Evolutionary conservation across 92 coral and sea anemone genomes (phyloP).

Genomic region (Epizoanthus fatuus): DNA sequence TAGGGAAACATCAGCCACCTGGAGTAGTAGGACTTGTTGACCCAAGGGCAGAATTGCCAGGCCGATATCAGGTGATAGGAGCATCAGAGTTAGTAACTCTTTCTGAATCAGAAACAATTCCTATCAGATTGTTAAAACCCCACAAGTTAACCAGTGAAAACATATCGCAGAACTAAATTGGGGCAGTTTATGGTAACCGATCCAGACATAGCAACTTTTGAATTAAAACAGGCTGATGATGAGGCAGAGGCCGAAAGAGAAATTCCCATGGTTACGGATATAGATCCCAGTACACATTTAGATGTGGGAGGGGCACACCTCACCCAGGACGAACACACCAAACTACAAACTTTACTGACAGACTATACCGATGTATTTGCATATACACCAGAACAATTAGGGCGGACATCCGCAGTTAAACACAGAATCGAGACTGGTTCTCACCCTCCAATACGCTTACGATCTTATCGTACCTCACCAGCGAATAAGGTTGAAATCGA

Average conservation of each 20-base stretch:
- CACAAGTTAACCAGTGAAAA: slow-evolving; percentile 53
- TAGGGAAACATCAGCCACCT: background rate
- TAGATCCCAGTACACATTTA: too few relatives aligned
- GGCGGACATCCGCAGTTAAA: too few relatives aligned
- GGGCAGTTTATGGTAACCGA: slow-evolving; percentile 33
- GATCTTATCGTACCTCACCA: too few relatives aligned
- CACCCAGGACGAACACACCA: too few relatives aligned
- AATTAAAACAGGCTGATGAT: slow-evolving; percentile 62
- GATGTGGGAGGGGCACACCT: too few relatives aligned
- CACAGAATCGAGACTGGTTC: too few relatives aligned
- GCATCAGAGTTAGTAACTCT: slow-evolving; percentile 34
- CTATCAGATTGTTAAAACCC: slow-evolving; percentile 1
- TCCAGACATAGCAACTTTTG: slow-evolving; percentile 26
- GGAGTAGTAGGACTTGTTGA: slow-evolving; percentile 14
- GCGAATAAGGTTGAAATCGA: too few relatives aligned
- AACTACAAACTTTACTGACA: too few relatives aligned
- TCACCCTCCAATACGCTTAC: too few relatives aligned
- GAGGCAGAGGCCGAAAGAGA: slow-evolving; percentile 57
- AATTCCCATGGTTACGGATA: slow-evolving; percentile 47
- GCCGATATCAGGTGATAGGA: slow-evolving; percentile 47
- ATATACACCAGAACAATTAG: too few relatives aligned
- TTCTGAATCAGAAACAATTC: slow-evolving; percentile 27
- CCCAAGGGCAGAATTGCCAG: slow-evolving; percentile 25
- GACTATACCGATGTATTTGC: too few relatives aligned
- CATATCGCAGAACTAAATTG: slow-evolving; percentile 39